Conservation (phyloP, 2,113 vertebrate species). For the Cathartes aura region DNA sequence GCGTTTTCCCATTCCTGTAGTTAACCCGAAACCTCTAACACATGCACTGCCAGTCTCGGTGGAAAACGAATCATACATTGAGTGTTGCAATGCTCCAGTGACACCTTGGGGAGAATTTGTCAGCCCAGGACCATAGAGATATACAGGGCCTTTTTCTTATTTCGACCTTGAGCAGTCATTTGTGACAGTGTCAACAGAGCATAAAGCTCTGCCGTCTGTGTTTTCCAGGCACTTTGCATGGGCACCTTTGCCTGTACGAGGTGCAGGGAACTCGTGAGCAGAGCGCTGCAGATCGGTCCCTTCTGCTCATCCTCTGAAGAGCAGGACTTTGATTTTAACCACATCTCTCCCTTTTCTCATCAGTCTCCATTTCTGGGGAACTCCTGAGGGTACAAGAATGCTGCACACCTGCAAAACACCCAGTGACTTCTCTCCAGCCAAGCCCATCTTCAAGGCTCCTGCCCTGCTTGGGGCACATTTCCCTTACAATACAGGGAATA, state of each 20-base stretch:
- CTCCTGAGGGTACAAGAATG: neutral
- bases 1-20: neutral
- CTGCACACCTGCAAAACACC: neutral
- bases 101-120: neutral
- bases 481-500: neutral
- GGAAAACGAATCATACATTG: neutral
- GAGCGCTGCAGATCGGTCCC: rapidly evolving
- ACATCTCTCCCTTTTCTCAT: neutral
- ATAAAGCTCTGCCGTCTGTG: neutral
- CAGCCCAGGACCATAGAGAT: neutral
- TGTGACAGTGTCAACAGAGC: neutral
- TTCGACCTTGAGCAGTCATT: neutral
- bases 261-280: neutral
- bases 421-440: neutral
- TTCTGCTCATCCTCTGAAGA: neutral
- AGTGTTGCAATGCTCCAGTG: neutral
- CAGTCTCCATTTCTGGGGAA: neutral
- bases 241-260: rapidly evolving
- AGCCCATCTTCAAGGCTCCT: neutral
- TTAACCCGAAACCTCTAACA: neutral
- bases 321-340: neutral
- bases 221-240: neutral
- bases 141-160: neutral
- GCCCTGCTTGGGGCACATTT: neutral
- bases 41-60: neutral